phyloP scores from a whole-genome alignment of 2,797 vertebrate species.

The Amazona ochrocephala region DNA sequence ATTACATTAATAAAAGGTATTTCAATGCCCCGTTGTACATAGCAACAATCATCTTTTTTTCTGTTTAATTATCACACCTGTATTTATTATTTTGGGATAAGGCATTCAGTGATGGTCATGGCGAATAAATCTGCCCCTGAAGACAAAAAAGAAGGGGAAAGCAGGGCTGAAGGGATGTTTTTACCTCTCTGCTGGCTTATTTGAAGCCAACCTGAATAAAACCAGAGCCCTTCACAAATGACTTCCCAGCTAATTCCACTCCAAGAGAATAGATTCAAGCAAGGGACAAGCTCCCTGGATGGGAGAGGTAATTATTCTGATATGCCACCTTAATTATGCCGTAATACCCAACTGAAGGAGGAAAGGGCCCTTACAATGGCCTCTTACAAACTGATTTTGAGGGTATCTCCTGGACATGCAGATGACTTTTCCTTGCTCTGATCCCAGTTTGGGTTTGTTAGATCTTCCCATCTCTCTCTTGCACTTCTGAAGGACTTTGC shows the following conservation, averaged over 20 bases:
- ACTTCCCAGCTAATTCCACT: conserved; percentile 1
- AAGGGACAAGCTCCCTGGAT: background rate
- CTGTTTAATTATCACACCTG: conserved; percentile 29
- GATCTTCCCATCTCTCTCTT: background rate
- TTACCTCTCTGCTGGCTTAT: background rate
- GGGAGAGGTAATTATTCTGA: conserved; percentile 53
- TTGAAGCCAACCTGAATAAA: background rate
- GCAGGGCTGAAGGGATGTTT: background rate
- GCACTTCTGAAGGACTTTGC: background rate
- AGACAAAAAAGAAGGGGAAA: background rate
- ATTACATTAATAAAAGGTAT: background rate
- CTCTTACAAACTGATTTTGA: conserved; percentile 1
- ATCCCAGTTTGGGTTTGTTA: background rate
- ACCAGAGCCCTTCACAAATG: background rate
- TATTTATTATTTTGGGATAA: background rate
- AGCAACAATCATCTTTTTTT: background rate
- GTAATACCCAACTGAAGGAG: background rate
- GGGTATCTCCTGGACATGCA: conserved; percentile 12
- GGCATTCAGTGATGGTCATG: background rate
- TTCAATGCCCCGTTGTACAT: background rate
- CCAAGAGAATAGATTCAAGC: background rate
- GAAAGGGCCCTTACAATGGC: background rate
- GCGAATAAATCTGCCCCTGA: background rate
- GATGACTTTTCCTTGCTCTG: background rate
- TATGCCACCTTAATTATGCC: conserved; percentile 14